Percentiles rank a stretch among this genome's conserved stretches.
phyloP scores from a whole-genome alignment of 2,113 vertebrate species.

The Semicossyphus pulcher region DNA sequence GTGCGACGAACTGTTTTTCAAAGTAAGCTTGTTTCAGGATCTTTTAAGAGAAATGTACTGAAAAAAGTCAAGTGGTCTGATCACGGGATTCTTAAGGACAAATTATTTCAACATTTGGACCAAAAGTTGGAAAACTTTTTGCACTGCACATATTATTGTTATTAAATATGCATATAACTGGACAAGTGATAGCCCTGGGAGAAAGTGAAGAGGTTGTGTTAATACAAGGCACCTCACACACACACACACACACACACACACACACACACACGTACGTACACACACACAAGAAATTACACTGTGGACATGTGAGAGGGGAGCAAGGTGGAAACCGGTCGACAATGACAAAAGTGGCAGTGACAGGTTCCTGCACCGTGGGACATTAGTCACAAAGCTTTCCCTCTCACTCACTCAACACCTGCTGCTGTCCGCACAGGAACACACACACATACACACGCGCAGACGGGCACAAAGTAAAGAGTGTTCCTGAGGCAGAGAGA shows the following conservation, averaged over 20 bases:
- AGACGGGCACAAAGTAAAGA: neutral
- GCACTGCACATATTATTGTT: conserved; percentile 4
- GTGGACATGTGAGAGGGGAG: conserved; percentile 30
- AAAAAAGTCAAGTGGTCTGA: too few relatives aligned
- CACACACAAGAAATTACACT: conserved; percentile 4
- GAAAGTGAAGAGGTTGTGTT: neutral
- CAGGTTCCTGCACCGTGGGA: conserved; percentile 59
- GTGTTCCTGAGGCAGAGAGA: neutral
- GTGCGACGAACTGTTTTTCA: too few relatives aligned
- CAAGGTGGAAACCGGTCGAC: conserved; percentile 26
- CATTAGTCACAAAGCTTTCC: conserved; percentile 59
- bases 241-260: conserved; percentile 19
- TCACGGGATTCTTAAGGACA: too few relatives aligned
- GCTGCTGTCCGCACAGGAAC: neutral
- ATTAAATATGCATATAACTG: conserved; percentile 12
- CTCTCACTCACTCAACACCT: conserved; percentile 56
- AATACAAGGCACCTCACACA: neutral
- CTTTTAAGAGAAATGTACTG: too few relatives aligned
- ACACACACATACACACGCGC: conserved; percentile 1
- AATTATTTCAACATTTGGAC: neutral
- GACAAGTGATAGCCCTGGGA: conserved; percentile 67
- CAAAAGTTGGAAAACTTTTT: conserved; percentile 2
- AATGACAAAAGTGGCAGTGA: conserved; percentile 67
- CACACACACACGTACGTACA: conserved; percentile 7
- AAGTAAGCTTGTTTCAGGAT: too few relatives aligned